phyloP scores from a whole-genome alignment of 1,140 invertebrate genomes.

The Brachystomella parvula region DNA sequence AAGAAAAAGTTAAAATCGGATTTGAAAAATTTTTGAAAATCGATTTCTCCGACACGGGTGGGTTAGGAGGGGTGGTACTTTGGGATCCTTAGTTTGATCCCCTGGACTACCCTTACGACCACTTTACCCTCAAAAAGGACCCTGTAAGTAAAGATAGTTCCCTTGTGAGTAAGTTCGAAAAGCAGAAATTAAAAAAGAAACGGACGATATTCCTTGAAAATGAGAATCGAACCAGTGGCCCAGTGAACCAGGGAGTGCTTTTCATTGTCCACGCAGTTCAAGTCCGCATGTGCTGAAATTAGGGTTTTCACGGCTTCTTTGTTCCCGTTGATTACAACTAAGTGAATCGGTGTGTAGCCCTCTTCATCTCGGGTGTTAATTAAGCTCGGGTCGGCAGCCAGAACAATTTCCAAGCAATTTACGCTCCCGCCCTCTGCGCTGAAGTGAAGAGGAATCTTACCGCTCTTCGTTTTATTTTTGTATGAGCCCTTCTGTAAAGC shows the following conservation, averaged over 20 bases:
- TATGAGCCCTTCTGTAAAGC: slow-evolving; percentile 17
- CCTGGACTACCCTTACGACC: too few species aligned
- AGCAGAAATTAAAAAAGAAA: not conserved
- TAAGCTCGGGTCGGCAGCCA: slow-evolving; percentile 63
- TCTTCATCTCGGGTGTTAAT: slow-evolving; percentile 78
- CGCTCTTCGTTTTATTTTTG: slow-evolving; percentile 64
- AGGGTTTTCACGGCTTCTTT: slow-evolving; percentile 70
- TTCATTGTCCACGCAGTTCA: slow-evolving; percentile 83
- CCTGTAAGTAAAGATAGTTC: too few species aligned
- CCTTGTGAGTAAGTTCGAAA: not conserved
- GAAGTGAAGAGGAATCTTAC: slow-evolving; percentile 85
- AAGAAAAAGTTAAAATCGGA: slow-evolving; percentile 72
- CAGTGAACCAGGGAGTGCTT: slow-evolving; percentile 94
- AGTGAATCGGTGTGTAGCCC: slow-evolving; percentile 85
- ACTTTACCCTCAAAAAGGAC: too few species aligned
- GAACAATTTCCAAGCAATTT: slow-evolving; percentile 59
- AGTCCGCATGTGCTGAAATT: slow-evolving; percentile 70
- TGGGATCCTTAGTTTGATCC: too few species aligned
- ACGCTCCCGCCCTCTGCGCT: slow-evolving; percentile 60
- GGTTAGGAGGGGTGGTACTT: too few species aligned
- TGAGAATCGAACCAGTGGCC: slow-evolving; percentile 69
- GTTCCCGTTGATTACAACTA: slow-evolving; percentile 85
- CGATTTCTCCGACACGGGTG: too few species aligned
- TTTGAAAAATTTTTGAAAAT: slow-evolving; percentile 70
- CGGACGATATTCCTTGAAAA: not conserved